Conservation (phyloP, 1,140 invertebrate genomes). For the Nebria ingens region DNA sequence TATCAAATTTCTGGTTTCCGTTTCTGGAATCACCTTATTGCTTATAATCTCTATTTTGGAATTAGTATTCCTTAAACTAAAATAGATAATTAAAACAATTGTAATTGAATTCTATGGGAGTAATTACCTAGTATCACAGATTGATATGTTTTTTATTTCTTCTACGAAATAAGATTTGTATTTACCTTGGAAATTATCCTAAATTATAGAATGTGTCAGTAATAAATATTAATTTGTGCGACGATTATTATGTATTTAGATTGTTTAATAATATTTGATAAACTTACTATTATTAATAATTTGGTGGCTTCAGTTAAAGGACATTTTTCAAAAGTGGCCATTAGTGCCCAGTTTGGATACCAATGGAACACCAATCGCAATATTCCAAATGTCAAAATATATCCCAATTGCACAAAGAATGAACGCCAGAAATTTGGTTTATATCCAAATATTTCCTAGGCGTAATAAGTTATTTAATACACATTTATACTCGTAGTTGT, state of each 20-base stretch:
- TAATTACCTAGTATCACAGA: slow-evolving; percentile 5
- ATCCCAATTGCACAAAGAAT: slow-evolving; percentile 38
- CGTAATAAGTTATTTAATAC: neutral
- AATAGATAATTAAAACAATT: too few species aligned
- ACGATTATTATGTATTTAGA: neutral
- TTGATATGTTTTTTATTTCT: slow-evolving; percentile 34
- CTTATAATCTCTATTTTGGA: too few species aligned
- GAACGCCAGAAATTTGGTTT: neutral
- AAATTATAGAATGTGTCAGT: neutral
- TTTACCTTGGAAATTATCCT: slow-evolving; percentile 41
- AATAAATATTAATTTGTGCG: neutral
- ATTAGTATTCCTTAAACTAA: too few species aligned
- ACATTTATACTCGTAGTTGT: neutral
- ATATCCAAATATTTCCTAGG: neutral
- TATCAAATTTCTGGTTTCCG: too few species aligned
- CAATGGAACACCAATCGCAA: slow-evolving; percentile 77
- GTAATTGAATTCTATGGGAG: too few species aligned
- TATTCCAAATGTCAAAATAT: slow-evolving; percentile 58
- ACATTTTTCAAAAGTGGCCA: slow-evolving; percentile 60
- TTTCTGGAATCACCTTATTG: too few species aligned
- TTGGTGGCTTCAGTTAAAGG: slow-evolving; percentile 59
- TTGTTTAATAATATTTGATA: slow-evolving; percentile 21
- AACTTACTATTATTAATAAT: slow-evolving; percentile 65
- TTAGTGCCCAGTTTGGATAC: slow-evolving; percentile 70
- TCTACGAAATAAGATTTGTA: slow-evolving; percentile 57